phyloP scores from a whole-genome alignment of 2,113 vertebrate species.

The Chrysochloris asiatica region DNA sequence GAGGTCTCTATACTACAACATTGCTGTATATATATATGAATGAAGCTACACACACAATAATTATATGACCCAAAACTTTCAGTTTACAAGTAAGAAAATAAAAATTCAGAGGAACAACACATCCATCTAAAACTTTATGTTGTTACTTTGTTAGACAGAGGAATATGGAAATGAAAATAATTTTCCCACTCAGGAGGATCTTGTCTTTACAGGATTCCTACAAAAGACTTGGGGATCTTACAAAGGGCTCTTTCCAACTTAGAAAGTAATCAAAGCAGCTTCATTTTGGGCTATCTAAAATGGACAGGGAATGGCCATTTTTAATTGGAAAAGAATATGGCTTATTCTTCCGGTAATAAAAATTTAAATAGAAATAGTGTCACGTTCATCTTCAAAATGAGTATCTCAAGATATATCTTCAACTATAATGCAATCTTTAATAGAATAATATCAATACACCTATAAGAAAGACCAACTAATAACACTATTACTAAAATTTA shows the following conservation, averaged over 20 bases:
- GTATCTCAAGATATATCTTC: too few relatives aligned
- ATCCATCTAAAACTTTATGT: background rate
- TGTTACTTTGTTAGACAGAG: background rate
- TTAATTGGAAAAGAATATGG: too few relatives aligned
- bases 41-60: background rate
- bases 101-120: background rate
- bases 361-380: too few relatives aligned
- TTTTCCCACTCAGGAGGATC: background rate
- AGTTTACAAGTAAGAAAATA: background rate
- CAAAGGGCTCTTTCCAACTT: background rate
- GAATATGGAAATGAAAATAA: background rate
- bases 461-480: too few relatives aligned
- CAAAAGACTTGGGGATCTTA: background rate
- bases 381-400: too few relatives aligned
- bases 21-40: background rate
- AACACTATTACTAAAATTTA: too few relatives aligned
- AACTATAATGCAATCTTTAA: too few relatives aligned
- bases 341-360: too few relatives aligned
- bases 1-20: background rate
- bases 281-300: background rate
- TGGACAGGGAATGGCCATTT: too few relatives aligned
- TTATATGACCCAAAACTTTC: background rate
- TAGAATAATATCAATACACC: too few relatives aligned
- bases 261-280: background rate
- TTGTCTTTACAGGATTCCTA: background rate